phyloP scores from a whole-genome alignment of 2,797 vertebrate species.

The Decapterus maruadsi region DNA sequence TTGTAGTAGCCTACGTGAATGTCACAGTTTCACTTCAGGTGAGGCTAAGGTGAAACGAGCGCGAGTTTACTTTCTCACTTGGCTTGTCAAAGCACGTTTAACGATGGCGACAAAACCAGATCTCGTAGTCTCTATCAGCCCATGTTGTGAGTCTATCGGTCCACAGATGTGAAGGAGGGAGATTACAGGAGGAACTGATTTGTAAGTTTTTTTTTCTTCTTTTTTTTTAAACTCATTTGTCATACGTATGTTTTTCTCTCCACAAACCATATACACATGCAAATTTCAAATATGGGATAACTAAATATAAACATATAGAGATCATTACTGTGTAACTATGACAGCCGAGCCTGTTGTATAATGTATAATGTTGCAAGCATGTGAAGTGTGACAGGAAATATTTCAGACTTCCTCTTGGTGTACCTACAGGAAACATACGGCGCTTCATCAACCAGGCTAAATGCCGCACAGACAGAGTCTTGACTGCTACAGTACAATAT shows the following conservation, averaged over 20 bases:
- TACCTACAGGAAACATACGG: slow-evolving; percentile 28
- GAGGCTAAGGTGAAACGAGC: not conserved
- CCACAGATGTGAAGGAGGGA: too few species aligned
- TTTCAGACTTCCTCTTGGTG: slow-evolving; percentile 63
- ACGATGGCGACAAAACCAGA: too few species aligned
- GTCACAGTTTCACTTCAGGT: not conserved
- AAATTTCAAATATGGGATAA: not conserved
- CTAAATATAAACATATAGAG: too few species aligned
- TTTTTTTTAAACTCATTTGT: too few species aligned
- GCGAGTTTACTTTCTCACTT: too few species aligned
- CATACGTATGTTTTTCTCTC: too few species aligned
- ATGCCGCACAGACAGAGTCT: not conserved
- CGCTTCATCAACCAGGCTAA: not conserved
- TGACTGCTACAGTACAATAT: not conserved
- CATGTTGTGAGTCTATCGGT: too few species aligned
- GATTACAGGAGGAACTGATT: not conserved
- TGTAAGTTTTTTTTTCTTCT: not conserved
- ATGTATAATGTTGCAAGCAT: too few species aligned
- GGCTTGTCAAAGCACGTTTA: too few species aligned
- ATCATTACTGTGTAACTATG: too few species aligned
- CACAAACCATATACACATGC: not conserved
- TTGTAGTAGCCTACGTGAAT: not conserved
- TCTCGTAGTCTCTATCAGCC: not conserved
- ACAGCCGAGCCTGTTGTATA: too few species aligned
- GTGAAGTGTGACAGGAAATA: slow-evolving; percentile 29